Percentiles rank a stretch among this genome's conserved stretches.
Conservation (phyloP, 1,140 invertebrate species). For the Plodia interpunctella region DNA sequence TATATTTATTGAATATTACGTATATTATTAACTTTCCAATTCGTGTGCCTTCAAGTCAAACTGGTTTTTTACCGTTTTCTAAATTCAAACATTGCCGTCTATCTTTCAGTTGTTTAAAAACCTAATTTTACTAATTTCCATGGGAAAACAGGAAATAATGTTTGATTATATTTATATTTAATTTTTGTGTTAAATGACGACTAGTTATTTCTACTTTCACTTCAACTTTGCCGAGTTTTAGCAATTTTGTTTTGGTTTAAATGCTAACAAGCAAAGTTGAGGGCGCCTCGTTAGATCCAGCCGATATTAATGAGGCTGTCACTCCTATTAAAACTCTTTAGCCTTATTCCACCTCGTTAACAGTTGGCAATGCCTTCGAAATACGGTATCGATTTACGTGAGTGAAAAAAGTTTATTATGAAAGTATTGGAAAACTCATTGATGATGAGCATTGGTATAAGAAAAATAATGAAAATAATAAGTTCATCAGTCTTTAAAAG, state of each 20-base stretch:
- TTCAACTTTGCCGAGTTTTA: constrained; percentile 15
- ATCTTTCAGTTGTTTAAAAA: no score
- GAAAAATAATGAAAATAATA: no score
- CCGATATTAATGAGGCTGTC: constrained; percentile 38
- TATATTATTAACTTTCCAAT: no score
- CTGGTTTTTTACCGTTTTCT: no score
- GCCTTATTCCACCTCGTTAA: constrained; percentile 30
- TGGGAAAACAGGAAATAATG: no score
- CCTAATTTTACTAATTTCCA: no score
- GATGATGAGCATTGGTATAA: background rate
- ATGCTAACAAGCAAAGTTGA: constrained; percentile 48
- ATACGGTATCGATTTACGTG: constrained; percentile 27
- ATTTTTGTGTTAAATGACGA: background rate
- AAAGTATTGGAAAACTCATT: background rate
- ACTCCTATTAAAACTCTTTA: constrained; percentile 45
- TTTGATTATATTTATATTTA: background rate
- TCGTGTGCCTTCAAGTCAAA: no score
- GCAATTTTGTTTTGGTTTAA: constrained; percentile 37
- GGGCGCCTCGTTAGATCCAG: constrained; percentile 33
- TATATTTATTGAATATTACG: no score
- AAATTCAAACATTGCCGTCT: no score
- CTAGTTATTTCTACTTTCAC: constrained; percentile 3
- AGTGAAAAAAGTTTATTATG: background rate
- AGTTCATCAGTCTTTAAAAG: no score
- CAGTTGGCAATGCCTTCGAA: constrained; percentile 25